These are phyloP conservation scores for Lepisosteus oculatus DNA, from an alignment of 2,113 vertebrate genomes.

Conservation along the genomic window DNA sequence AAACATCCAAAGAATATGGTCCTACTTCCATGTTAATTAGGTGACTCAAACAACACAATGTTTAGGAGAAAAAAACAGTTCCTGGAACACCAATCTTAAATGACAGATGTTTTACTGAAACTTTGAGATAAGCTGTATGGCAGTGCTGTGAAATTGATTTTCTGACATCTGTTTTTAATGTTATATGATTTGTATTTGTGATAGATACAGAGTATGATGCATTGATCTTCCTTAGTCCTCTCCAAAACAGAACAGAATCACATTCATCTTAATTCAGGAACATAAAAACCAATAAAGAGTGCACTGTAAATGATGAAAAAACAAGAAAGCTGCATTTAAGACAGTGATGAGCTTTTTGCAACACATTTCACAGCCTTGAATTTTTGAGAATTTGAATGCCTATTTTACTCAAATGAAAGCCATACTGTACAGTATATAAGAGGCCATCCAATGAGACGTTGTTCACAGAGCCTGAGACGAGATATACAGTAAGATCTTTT, in stretches of 20 bases:
- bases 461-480: constrained; percentile 59
- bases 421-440: constrained; percentile 55
- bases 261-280: constrained; percentile 3
- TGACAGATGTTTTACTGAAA: no score
- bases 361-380: constrained; percentile 30
- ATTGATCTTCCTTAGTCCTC: constrained; percentile 6
- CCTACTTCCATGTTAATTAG: no score
- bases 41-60: no score
- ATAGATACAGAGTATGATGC: constrained; percentile 8
- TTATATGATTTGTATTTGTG: constrained; percentile 10
- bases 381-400: constrained; percentile 51
- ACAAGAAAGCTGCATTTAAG: not conserved
- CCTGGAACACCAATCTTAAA: no score
- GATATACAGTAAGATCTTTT: constrained; percentile 63
- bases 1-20: no score
- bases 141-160: constrained; percentile 9
- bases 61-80: no score
- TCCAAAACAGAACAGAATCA: not conserved
- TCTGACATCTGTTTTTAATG: constrained; percentile 19
- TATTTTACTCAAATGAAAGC: constrained; percentile 67
- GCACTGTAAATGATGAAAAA: not conserved
- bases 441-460: constrained; percentile 64
- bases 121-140: no score
- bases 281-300: not conserved
- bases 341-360: constrained; percentile 15